These are phyloP conservation scores for Pyrrhia umbra DNA, from an alignment of 2,888 invertebrate species.

Conservation along the genomic window DNA sequence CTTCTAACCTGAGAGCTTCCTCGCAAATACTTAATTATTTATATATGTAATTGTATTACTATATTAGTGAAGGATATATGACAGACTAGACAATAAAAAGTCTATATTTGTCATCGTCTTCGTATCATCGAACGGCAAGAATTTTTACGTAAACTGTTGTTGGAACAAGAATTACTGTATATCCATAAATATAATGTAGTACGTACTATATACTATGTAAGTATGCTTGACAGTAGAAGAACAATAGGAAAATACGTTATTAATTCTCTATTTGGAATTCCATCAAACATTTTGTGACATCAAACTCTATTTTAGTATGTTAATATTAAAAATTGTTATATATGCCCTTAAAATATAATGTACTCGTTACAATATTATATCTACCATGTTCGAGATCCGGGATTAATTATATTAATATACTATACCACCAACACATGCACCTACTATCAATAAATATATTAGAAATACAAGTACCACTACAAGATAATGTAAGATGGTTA, in stretches of 20 bases:
- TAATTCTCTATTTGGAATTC: background rate
- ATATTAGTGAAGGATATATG: background rate
- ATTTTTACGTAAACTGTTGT: background rate
- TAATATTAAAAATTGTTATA: background rate
- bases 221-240: background rate
- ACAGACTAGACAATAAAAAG: too few relatives aligned
- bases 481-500: background rate
- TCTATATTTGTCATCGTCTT: too few relatives aligned
- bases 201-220: background rate
- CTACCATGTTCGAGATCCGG: conserved; percentile 53
- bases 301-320: background rate
- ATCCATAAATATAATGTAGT: background rate
- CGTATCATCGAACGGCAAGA: background rate
- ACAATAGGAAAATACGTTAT: background rate
- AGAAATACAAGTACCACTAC: conserved; percentile 15
- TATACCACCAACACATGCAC: conserved; percentile 11
- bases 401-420: conserved; percentile 17
- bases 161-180: background rate
- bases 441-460: conserved; percentile 27
- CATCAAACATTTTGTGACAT: too few relatives aligned
- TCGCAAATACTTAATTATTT: conserved; percentile 3
- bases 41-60: background rate
- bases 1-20: conserved; percentile 9
- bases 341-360: conserved; percentile 10
- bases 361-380: conserved; percentile 9